These are phyloP conservation scores for Euplexia lucipara DNA, from an alignment of 2,888 invertebrate genomes.

Conservation along the genomic window DNA sequence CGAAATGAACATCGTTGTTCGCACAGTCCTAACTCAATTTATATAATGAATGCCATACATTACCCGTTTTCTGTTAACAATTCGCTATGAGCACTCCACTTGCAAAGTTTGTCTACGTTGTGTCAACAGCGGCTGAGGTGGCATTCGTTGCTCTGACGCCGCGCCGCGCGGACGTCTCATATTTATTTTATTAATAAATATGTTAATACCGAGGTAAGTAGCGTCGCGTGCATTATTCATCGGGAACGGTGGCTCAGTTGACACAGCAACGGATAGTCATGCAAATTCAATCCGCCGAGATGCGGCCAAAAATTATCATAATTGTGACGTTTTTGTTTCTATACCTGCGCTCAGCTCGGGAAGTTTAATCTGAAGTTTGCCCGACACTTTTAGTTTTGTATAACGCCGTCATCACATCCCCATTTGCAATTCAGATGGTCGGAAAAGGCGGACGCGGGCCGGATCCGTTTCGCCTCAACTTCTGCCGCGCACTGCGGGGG, in stretches of 20 bases:
- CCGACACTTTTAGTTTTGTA: slow-evolving; percentile 90
- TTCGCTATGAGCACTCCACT: slow-evolving; percentile 80
- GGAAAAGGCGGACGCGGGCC: slow-evolving; percentile 85
- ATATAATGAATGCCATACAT: slow-evolving; percentile 90
- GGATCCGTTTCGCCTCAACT: slow-evolving; percentile 80
- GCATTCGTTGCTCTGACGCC: slow-evolving; percentile 74
- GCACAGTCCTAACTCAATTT: slow-evolving; percentile 86
- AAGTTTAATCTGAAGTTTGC: slow-evolving; percentile 90
- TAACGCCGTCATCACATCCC: slow-evolving; percentile 86
- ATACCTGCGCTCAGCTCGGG: slow-evolving; percentile 83
- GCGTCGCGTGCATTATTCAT: slow-evolving; percentile 89
- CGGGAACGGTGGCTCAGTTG: slow-evolving; percentile 87
- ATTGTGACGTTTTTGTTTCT: slow-evolving; percentile 91
- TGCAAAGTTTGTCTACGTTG: slow-evolving; percentile 79
- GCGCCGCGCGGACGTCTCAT: slow-evolving; percentile 82
- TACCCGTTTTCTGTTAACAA: slow-evolving; percentile 85
- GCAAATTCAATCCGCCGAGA: slow-evolving; percentile 90
- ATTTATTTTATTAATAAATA: slow-evolving; percentile 91
- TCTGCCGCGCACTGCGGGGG: slow-evolving; percentile 76
- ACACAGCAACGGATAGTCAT: slow-evolving; percentile 90
- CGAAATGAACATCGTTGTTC: slow-evolving; percentile 85
- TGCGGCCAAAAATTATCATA: slow-evolving; percentile 89
- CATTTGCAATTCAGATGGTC: slow-evolving; percentile 90
- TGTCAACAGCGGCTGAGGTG: slow-evolving; percentile 79
- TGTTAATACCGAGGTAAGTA: slow-evolving; percentile 90